Evolutionary conservation across 2,888 invertebrate genomes (phyloP).

Genomic region (Elysia crispata): DNA sequence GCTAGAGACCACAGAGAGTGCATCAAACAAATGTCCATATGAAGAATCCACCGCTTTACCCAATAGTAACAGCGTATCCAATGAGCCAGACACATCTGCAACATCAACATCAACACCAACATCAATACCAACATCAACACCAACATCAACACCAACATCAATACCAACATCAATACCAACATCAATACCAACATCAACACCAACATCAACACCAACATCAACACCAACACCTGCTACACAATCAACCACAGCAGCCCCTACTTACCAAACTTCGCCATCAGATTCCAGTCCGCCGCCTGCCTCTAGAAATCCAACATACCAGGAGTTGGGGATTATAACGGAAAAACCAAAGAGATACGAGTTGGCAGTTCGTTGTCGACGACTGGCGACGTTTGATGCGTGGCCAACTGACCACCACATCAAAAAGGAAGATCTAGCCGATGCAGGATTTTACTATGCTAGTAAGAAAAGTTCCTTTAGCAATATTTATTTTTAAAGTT

Average conservation of each 20-base stretch:
- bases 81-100: background rate
- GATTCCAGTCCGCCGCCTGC: no score
- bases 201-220: constrained; percentile 5
- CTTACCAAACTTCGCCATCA: background rate
- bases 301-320: constrained; percentile 34
- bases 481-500: no score
- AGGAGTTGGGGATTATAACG: constrained; percentile 50
- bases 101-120: background rate
- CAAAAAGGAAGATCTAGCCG: constrained; percentile 42
- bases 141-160: constrained; percentile 5
- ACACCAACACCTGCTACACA: background rate
- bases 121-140: background rate
- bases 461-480: no score
- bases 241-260: background rate
- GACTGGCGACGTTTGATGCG: constrained; percentile 40
- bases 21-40: no score
- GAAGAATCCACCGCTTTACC: no score
- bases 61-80: no score
- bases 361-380: constrained; percentile 36
- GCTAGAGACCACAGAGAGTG: no score
- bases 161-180: background rate
- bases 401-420: constrained; percentile 50
- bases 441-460: constrained; percentile 47
- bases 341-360: constrained; percentile 49
- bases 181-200: background rate